These are phyloP conservation scores for Lycopodina hypogea DNA, from an alignment of 37 sponge, comb jelly and placozoan species.

Conservation along the genomic window DNA sequence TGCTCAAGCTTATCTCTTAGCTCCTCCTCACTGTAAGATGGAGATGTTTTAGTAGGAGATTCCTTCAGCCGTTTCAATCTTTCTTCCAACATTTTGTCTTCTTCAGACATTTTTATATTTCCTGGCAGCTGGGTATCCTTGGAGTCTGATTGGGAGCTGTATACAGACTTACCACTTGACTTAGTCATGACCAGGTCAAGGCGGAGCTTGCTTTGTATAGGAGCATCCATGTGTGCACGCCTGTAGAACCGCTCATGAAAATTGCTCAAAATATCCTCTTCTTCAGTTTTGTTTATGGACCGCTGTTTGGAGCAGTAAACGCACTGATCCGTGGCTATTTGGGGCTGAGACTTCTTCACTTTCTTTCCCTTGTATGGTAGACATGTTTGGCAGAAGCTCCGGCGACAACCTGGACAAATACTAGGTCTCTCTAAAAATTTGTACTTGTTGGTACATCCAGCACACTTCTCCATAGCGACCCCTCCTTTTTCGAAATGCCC, in stretches of 20 bases:
- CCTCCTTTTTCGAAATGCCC: background rate
- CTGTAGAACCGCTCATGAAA: constrained; percentile 72
- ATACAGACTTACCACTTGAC: background rate
- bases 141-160: background rate
- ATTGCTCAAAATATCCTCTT: constrained; percentile 58
- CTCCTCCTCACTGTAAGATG: constrained; percentile 4
- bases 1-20: constrained; percentile 25
- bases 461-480: constrained; percentile 58
- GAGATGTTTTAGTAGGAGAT: background rate
- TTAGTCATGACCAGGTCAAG: constrained; percentile 15
- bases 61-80: constrained; percentile 36
- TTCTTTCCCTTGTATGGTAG: constrained; percentile 35
- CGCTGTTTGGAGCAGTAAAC: constrained; percentile 52
- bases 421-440: constrained; percentile 55
- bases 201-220: constrained; percentile 28
- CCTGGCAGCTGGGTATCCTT: background rate
- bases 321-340: constrained; percentile 19
- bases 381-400: constrained; percentile 66
- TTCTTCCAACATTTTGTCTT: constrained; percentile 43
- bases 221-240: constrained; percentile 20
- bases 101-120: constrained; percentile 29
- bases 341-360: constrained; percentile 12
- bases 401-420: constrained; percentile 56
- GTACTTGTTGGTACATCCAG: constrained; percentile 69
- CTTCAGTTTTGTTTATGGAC: constrained; percentile 38